Conservation (phyloP, 2,888 invertebrate genomes). For the Drosophila nigricruria region DNA sequence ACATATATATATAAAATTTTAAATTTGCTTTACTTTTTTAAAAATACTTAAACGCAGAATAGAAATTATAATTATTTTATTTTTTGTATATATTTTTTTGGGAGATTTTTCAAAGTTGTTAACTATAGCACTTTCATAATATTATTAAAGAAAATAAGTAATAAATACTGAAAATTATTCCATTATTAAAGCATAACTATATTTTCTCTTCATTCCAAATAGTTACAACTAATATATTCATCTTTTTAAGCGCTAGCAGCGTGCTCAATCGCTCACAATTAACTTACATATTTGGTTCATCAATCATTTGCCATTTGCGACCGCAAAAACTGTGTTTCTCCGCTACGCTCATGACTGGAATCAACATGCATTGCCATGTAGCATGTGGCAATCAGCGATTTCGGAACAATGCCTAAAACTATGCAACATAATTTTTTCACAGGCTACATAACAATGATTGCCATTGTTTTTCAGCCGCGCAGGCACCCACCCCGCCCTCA, state of each 20-base stretch:
- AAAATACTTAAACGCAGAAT: no score
- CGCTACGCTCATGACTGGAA: not conserved
- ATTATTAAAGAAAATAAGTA: not conserved
- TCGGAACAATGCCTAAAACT: slow-evolving; percentile 55
- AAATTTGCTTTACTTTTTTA: no score
- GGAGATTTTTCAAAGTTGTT: no score
- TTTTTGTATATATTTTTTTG: no score
- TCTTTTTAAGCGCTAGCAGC: slow-evolving; percentile 2
- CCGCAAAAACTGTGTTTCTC: slow-evolving; percentile 22
- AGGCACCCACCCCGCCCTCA: not conserved
- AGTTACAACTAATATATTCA: not conserved
- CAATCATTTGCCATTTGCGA: slow-evolving; percentile 45
- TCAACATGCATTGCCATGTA: slow-evolving; percentile 18
- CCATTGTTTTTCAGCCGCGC: slow-evolving; percentile 58
- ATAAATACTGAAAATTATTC: not conserved
- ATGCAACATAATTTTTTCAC: slow-evolving; percentile 67
- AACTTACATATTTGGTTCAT: slow-evolving; percentile 42
- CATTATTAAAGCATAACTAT: no score
- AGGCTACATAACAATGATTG: slow-evolving; percentile 72
- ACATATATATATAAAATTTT: no score
- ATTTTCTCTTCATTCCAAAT: not conserved
- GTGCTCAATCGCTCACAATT: slow-evolving; percentile 39
- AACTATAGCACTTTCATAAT: no score
- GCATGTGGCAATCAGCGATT: slow-evolving; percentile 61
- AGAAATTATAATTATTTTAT: no score